Conservation (phyloP, 2,797 vertebrate genomes). For the Oceanodroma leucorhoa region DNA sequence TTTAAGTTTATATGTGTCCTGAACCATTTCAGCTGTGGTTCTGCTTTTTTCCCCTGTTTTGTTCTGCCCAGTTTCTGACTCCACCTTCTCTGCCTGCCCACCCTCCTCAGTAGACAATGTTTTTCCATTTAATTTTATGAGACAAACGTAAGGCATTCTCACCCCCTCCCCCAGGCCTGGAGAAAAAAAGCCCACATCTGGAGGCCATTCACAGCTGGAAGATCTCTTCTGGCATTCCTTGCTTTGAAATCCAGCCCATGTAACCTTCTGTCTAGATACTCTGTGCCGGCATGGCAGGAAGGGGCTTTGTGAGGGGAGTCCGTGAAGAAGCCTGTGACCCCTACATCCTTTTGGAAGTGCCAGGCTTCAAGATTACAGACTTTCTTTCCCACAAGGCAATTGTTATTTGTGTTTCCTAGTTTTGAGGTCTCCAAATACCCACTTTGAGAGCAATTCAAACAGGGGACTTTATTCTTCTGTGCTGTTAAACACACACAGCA, state of each 20-base stretch:
- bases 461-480: neutral
- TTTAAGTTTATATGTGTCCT: neutral
- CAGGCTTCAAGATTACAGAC: neutral
- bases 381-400: neutral
- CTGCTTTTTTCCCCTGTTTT: neutral
- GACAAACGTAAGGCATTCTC: slow-evolving; percentile 37
- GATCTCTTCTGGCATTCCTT: slow-evolving; percentile 66
- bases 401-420: neutral
- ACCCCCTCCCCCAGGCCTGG: slow-evolving; percentile 46
- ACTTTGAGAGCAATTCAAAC: neutral
- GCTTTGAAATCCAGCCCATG: slow-evolving; percentile 72
- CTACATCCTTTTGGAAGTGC: neutral
- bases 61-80: slow-evolving; percentile 5
- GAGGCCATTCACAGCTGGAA: slow-evolving; percentile 73
- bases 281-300: slow-evolving; percentile 19
- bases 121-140: slow-evolving; percentile 71
- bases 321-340: neutral
- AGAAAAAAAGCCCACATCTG: slow-evolving; percentile 72
- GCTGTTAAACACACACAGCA: neutral
- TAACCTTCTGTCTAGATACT: slow-evolving; percentile 51
- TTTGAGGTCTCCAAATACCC: neutral
- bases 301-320: neutral
- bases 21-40: slow-evolving; percentile 10
- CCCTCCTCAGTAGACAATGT: slow-evolving; percentile 23
- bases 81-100: slow-evolving; percentile 14